Base-by-base conservation (phyloP, 1,140 invertebrate species). In the Mamestra configurata region DNA sequence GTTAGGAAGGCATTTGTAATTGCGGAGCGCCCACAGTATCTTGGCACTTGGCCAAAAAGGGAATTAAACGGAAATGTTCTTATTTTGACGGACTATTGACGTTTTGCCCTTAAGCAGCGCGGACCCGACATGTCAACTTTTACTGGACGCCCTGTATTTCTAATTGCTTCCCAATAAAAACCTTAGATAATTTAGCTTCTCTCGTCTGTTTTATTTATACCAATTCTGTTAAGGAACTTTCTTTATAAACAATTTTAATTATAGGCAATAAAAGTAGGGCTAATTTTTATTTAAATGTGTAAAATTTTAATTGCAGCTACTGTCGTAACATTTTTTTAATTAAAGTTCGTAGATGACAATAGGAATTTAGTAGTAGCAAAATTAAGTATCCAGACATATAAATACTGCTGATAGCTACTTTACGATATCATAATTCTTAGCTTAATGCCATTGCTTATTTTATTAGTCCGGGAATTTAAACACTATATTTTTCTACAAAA, bases 1-100 rank as follows among this genome's bases (percentile, higher is more conserved):
- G 55, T 73, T 73, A 57, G 27, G 35, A 27, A 49, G 73, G 73
- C 53, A 76, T 76, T 76, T 61, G 37, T 76, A 76, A 76, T 76
- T 76, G 72, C 55, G 18, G 22, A 24, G 20, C 10, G 10, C 18
- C 55, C 37, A 46, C 20, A 22, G 8, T 55, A 31, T 55, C 24
- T 18, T 37, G 49, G n/a, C 61, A 40, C 35, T 40, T 20, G 10
- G 46, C 18, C 3, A 72, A 40, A 72, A 49, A 18, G 40, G 37
- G 40, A 46, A 22, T 8, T 4, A 66, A 66, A 37, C 27, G 20
- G 18, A 66, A 66, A 20, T 20, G 35, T 11, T 66, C 35, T 11
- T 70, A 49, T 49, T 49, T 49, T 43, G 40, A 49, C 40, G n/a
- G 0, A 4, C 35, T n/a, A 3, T 40, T 22, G 59, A 11, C 18